phyloP scores from a whole-genome alignment of 2,113 vertebrate genomes.

The Gavia stellata region DNA sequence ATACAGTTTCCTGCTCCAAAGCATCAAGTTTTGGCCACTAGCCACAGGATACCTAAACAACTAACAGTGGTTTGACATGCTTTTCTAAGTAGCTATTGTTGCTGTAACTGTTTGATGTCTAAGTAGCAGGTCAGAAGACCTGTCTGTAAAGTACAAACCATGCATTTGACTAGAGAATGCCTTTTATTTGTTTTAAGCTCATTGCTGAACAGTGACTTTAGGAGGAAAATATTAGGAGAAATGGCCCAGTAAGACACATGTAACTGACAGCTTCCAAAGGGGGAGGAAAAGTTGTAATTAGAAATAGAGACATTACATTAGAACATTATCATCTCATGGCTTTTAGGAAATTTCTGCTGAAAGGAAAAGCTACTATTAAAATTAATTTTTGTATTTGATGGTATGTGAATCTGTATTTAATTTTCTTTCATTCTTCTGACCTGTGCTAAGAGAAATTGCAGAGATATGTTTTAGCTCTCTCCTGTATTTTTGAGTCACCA shows the following conservation, averaged over 20 bases:
- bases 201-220: not conserved
- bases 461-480: not conserved
- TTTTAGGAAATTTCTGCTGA: not conserved
- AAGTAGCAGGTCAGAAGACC: not conserved
- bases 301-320: not conserved
- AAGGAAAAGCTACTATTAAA: not conserved
- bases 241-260: not conserved
- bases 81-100: not conserved
- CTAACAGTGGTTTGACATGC: not conserved
- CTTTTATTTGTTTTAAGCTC: not conserved
- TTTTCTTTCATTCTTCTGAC: not conserved
- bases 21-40: not conserved
- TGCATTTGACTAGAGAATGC: not conserved
- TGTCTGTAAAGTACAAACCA: not conserved
- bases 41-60: not conserved
- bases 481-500: not conserved
- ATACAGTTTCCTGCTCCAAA: not conserved
- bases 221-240: not conserved
- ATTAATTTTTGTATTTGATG: not conserved
- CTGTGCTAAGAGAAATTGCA: not conserved
- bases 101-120: not conserved
- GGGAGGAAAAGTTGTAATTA: not conserved
- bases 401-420: not conserved
- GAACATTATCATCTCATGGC: not conserved
- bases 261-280: not conserved